Evolutionary conservation across 1,140 invertebrate genomes (phyloP).

Genomic region (Samia ricini): DNA sequence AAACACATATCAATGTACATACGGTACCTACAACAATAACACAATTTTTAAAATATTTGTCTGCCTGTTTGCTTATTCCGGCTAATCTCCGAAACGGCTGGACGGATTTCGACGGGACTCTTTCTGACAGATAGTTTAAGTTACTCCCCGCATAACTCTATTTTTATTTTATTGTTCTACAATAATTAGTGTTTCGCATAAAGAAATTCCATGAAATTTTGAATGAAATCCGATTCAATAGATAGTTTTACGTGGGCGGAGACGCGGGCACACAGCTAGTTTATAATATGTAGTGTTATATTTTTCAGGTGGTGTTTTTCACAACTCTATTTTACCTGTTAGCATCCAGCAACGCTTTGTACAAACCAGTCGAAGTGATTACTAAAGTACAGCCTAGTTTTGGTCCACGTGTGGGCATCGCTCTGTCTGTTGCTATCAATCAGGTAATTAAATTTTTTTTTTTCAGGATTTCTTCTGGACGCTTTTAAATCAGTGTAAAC

Average conservation of each 20-base stretch:
- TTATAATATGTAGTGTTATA: not conserved
- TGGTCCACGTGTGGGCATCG: constrained; percentile 86
- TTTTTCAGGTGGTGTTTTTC: constrained; percentile 81
- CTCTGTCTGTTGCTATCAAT: constrained; percentile 85
- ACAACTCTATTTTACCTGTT: constrained; percentile 97
- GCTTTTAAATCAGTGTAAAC: not conserved
- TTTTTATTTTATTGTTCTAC: no score
- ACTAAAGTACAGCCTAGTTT: constrained; percentile 85
- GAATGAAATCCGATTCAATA: no score
- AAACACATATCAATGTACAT: no score
- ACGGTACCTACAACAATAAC: no score
- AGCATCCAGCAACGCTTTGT: constrained; percentile 91
- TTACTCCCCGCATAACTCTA: no score
- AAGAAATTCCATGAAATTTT: constrained; percentile 1
- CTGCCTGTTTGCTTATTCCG: no score
- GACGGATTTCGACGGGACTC: no score
- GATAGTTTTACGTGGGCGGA: no score
- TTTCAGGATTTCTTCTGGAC: not conserved
- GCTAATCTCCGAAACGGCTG: no score
- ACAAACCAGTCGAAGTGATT: constrained; percentile 94
- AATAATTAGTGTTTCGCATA: not conserved
- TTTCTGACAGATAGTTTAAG: no score
- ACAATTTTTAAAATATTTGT: no score
- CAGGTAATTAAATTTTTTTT: constrained; percentile 70
- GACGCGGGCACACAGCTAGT: no score